Conservation (phyloP, 2,113 vertebrate genomes). For the Elgaria multicarinata region DNA sequence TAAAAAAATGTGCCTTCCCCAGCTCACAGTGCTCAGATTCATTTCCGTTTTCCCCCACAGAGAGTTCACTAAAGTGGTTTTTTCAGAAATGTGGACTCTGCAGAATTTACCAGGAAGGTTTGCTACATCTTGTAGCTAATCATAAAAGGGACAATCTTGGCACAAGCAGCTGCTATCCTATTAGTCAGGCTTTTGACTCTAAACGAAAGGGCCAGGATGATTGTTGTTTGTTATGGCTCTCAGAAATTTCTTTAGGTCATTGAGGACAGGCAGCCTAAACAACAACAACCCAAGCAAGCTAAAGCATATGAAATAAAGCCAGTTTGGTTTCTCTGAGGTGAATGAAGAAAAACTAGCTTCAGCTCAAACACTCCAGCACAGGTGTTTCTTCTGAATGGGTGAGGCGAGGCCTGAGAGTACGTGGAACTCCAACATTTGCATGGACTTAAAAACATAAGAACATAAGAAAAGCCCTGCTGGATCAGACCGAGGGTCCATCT, state of each 20-base stretch:
- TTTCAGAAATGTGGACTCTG: rapidly evolving
- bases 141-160: neutral
- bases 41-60: neutral
- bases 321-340: neutral
- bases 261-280: neutral
- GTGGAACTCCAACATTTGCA: neutral
- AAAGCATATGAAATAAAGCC: neutral
- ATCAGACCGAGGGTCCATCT: no score
- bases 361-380: neutral
- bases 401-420: no score
- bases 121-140: neutral
- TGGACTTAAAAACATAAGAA: no score
- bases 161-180: neutral
- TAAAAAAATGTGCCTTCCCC: neutral
- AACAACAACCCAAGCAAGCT: neutral
- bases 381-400: neutral
- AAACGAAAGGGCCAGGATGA: neutral
- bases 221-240: neutral
- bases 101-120: rapidly evolving
- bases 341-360: neutral
- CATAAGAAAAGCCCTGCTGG: no score
- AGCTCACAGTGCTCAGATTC: neutral
- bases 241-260: neutral
- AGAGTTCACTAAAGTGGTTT: neutral
- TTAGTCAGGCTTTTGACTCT: neutral